Conservation (phyloP, 1,140 invertebrate genomes). For the Zaprionus camerounensis region DNA sequence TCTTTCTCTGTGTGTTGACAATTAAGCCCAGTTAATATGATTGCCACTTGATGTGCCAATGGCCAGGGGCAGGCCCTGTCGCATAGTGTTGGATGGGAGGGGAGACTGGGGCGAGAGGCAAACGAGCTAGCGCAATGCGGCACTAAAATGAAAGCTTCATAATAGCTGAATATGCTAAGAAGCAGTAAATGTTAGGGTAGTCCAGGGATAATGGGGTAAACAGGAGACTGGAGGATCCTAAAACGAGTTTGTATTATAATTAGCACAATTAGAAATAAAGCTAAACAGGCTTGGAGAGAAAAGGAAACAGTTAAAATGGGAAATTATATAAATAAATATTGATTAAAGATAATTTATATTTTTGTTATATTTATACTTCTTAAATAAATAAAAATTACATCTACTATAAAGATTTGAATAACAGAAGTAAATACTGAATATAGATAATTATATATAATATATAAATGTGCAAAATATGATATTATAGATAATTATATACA, state of each 20-base stretch:
- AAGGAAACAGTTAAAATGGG: no score
- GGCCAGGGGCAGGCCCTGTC: slow-evolving; percentile 3
- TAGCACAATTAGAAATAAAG: neutral
- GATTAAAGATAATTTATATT: neutral
- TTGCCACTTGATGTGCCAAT: slow-evolving; percentile 79
- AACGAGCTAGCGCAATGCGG: slow-evolving; percentile 63
- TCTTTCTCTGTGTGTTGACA: slow-evolving; percentile 70
- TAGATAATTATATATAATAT: no score
- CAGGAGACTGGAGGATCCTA: neutral
- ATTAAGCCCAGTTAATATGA: slow-evolving; percentile 79
- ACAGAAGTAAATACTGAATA: no score
- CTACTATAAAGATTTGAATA: no score
- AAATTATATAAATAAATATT: neutral
- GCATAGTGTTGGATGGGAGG: no score
- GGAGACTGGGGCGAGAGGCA: slow-evolving; percentile 1
- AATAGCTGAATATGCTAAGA: slow-evolving; percentile 12
- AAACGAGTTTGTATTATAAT: neutral
- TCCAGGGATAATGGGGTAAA: neutral
- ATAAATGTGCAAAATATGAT: no score
- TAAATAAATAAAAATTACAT: no score
- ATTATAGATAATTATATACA: neutral
- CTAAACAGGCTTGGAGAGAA: neutral
- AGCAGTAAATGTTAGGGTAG: slow-evolving; percentile 1
- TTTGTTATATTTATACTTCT: neutral
- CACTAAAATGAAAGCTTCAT: slow-evolving; percentile 55